A percentile compares a stretch with the other conserved stretches of the same genome.
These are phyloP conservation scores for Helicoverpa armigera DNA, from an alignment of 1,140 invertebrate genomes.

Conservation along the genomic window DNA sequence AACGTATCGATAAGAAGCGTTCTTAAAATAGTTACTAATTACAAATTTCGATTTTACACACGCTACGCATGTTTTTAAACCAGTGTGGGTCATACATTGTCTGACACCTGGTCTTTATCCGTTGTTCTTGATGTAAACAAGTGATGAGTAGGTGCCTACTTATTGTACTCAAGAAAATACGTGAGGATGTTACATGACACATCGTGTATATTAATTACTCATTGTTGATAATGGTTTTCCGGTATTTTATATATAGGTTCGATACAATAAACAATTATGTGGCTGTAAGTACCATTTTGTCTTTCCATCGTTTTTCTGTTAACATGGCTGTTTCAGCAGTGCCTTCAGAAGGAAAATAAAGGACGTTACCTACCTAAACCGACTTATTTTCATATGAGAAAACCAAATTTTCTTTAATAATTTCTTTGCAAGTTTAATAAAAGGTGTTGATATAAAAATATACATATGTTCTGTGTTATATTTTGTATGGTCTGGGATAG, in stretches of 20 bases:
- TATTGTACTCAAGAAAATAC: slow-evolving; percentile 1
- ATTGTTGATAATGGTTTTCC: slow-evolving; percentile 6
- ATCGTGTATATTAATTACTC: slow-evolving; percentile 3
- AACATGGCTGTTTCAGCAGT: no score
- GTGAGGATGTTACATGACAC: slow-evolving; percentile 38
- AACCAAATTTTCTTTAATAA: not conserved
- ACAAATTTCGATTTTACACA: slow-evolving; percentile 1
- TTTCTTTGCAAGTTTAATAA: not conserved
- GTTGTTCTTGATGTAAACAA: slow-evolving; percentile 24
- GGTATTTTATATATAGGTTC: slow-evolving; percentile 4
- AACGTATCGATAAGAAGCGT: slow-evolving; percentile 4
- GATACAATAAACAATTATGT: not conserved
- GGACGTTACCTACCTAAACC: not conserved
- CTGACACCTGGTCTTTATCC: not conserved
- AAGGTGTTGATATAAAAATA: no score
- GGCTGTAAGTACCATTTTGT: not conserved
- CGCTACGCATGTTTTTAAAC: not conserved
- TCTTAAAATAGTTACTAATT: not conserved
- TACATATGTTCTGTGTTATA: not conserved
- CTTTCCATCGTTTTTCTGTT: no score
- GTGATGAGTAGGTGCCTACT: not conserved
- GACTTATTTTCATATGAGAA: no score
- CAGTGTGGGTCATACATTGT: slow-evolving; percentile 1
- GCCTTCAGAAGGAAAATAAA: not conserved
- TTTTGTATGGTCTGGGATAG: not conserved